These are phyloP conservation scores for Catagonus wagneri DNA, from an alignment of 2,113 vertebrate species.

Conservation along the genomic window DNA sequence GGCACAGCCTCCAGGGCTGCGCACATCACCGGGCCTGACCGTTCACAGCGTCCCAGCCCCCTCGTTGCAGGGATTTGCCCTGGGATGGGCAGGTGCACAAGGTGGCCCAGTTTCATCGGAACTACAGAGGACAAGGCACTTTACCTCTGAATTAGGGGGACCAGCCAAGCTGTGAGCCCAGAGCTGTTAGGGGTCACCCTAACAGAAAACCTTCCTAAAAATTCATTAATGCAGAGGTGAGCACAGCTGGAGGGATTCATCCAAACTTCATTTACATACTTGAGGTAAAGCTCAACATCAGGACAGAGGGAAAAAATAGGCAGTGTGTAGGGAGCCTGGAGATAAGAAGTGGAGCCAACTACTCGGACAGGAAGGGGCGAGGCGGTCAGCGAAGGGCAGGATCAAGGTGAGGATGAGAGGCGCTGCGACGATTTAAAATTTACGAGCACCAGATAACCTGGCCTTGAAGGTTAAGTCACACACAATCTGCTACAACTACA, in stretches of 20 bases:
- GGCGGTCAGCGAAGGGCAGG: fast-evolving
- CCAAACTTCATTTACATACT: background rate
- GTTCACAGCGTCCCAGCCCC: background rate
- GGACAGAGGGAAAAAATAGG: background rate
- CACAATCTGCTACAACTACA: fast-evolving
- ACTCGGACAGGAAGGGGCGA: background rate
- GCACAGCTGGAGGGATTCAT: background rate
- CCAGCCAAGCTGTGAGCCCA: no score
- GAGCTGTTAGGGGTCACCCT: background rate
- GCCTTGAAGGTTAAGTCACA: fast-evolving
- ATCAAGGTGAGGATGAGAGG: fast-evolving
- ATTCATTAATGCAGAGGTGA: background rate
- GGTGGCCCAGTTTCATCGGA: background rate
- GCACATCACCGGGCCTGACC: background rate
- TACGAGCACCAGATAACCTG: fast-evolving
- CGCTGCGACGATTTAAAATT: fast-evolving
- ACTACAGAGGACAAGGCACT: background rate
- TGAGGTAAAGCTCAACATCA: background rate
- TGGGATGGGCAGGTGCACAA: no score
- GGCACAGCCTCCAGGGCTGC: background rate
- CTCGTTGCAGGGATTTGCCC: background rate
- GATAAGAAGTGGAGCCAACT: background rate
- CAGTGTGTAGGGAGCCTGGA: background rate
- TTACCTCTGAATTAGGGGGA: background rate
- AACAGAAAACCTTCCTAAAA: background rate